These are phyloP conservation scores for Platichthys flesus DNA, from an alignment of 2,113 vertebrate genomes.

Conservation along the genomic window DNA sequence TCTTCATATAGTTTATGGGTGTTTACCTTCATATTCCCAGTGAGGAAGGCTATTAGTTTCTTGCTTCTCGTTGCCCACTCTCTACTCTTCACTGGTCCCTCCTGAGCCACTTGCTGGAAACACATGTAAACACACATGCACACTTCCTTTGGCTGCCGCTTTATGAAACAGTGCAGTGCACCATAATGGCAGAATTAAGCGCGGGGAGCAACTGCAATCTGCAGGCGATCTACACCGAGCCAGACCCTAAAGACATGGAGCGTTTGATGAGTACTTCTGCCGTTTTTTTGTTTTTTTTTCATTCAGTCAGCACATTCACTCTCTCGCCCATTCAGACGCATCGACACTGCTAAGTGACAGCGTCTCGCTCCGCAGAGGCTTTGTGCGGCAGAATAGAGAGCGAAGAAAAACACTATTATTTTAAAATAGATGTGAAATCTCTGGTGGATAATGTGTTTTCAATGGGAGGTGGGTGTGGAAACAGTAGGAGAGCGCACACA, in stretches of 20 bases:
- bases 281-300: conserved; percentile 49
- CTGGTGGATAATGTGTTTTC: conserved; percentile 77
- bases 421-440: conserved; percentile 82
- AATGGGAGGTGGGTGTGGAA: conserved; percentile 77
- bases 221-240: conserved; percentile 78
- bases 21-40: conserved; percentile 75
- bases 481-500: conserved; percentile 70
- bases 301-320: conserved; percentile 81
- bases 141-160: conserved; percentile 59
- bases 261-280: conserved; percentile 77
- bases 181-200: conserved; percentile 78
- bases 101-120: conserved; percentile 59
- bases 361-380: conserved; percentile 68
- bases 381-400: conserved; percentile 64
- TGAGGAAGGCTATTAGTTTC: conserved; percentile 77
- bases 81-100: conserved; percentile 59
- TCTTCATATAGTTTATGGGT: neutral
- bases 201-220: conserved; percentile 80
- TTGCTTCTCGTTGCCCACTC: conserved; percentile 73
- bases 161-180: conserved; percentile 60
- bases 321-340: conserved; percentile 68
- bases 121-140: conserved; percentile 56
- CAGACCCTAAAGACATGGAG: conserved; percentile 81
- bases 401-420: conserved; percentile 75
- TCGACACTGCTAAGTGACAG: conserved; percentile 79